Evolutionary conservation across 2,113 vertebrate species (phyloP), one percentile per base, ranked within the genome.

Genomic region (Xiphophorus hellerii): DNA sequence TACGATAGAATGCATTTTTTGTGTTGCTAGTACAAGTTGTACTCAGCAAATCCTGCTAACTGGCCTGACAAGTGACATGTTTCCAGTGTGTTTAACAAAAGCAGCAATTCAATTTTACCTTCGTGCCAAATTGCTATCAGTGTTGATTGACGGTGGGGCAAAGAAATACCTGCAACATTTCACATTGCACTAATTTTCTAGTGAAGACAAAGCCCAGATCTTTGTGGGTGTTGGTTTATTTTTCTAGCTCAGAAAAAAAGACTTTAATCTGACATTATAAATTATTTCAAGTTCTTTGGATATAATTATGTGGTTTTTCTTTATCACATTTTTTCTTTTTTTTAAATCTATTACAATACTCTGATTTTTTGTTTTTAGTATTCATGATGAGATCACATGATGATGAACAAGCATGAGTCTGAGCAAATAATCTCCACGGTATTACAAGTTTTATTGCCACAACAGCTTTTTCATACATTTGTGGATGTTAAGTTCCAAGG

Each of bases 161-260:
- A 66, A 66, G 27, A 66, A 42, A 66, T 42, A 66, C 37, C 25
- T 7, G 62, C 31, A 31, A 63, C 30, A 63, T 63, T 63, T 63
- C 31, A 20, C 62, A 33, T 9, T 17, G 30, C 8, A 22, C 15
- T 22, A 31, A 63, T 31, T 62, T 63, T 63, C 17, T 17, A 31
- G 15, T 31, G 62, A 30, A 63, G 15, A 22, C 5, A 17, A 3
- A 13, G 14, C 62, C 29, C 15, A 63, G 15, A 63, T 63, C 15
- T 31, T 30, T 33, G 15, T 31, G 15, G 14, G 30, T 10, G 7
- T 63, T 20, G 6, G 15, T 63, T 15, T 31, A 58, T n/a, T 58
- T 15, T 48, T 48, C 25, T 58, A 10, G 20, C 20, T 25, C 22
- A 54, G 6, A 25, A 5, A 54, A 20, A 22, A 54, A 25, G 4